Base-by-base conservation (phyloP, 2,888 invertebrate genomes). In the Alviniconcha strummeri region DNA sequence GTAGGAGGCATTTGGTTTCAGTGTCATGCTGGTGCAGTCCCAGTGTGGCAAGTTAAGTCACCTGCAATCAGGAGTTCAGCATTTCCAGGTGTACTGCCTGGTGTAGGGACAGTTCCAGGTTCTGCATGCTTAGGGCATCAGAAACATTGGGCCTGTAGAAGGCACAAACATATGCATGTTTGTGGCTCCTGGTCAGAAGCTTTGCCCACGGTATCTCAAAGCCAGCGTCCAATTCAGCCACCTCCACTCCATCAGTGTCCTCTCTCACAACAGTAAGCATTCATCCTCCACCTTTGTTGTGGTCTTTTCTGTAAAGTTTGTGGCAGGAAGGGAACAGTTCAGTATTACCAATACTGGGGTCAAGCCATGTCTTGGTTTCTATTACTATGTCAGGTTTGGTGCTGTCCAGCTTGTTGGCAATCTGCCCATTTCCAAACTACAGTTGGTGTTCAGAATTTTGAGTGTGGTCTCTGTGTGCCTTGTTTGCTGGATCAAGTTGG, bases 321-420 rank as follows among this genome's bases (percentile, higher is more conserved):
- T 17, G 56, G 57, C 55, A 55, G 15, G 17, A n/a, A 56, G 57
- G 76, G 56, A 76, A 56, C 8, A 76, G 19, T 56, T 76, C 76
- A 57, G n/a, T 57, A 56, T 17, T 17, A 9, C n/a, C 9, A 56
- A 76, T 9, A 76, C 9, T 9, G 9, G 55, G n/a, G n/a, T 76
- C 57, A 19, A 56, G 76, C 76, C 57, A 76, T 55, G 76, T 76
- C 19, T 76, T 56, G 7, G 57, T 56, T n/a, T 56, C 76, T n/a
- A 57, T 76, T 17, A 76, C 3, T n/a, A 76, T 56, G 13, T 76
- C 76, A 56, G 76, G 76, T 56, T 76, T 76, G 15, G 76, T 76
- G 19, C n/a, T 56, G n/a, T 76, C 76, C 8, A 76, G 55, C 9
- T n/a, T n/a, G 19, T 76, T 76, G 3, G n/a, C n/a, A 9, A 76